Conservation (phyloP, 2,888 invertebrate genomes). For the Agriopis aurantiaria region DNA sequence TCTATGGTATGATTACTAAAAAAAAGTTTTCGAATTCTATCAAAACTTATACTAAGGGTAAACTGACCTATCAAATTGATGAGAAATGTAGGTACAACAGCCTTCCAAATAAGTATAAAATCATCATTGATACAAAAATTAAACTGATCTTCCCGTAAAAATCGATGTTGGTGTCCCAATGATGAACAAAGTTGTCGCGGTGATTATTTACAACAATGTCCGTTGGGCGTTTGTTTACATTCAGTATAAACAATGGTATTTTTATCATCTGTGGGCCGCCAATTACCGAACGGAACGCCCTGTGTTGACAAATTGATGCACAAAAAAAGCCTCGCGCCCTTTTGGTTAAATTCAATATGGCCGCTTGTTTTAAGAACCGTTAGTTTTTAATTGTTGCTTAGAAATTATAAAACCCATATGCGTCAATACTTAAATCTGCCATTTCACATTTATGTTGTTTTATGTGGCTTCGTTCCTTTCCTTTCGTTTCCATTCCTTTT, state of each 20-base stretch:
- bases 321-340: conserved; percentile 40
- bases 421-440: neutral
- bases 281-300: conserved; percentile 76
- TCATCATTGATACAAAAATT: no score
- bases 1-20: no score
- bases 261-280: conserved; percentile 63
- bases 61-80: no score
- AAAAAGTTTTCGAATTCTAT: no score
- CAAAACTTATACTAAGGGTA: no score
- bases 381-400: conserved; percentile 15
- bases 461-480: no score
- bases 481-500: no score
- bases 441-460: no score
- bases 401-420: neutral
- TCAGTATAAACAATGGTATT: conserved; percentile 57
- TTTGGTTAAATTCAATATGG: conserved; percentile 42
- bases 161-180: neutral
- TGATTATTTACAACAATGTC: conserved; percentile 43
- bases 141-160: neutral
- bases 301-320: conserved; percentile 75
- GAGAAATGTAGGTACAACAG: no score
- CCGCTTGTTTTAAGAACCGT: conserved; percentile 37
- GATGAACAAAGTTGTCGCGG: conserved; percentile 13
- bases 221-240: conserved; percentile 54
- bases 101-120: no score